Evolutionary conservation across 2,888 invertebrate species (phyloP).

Genomic region (Suillia variegata): DNA sequence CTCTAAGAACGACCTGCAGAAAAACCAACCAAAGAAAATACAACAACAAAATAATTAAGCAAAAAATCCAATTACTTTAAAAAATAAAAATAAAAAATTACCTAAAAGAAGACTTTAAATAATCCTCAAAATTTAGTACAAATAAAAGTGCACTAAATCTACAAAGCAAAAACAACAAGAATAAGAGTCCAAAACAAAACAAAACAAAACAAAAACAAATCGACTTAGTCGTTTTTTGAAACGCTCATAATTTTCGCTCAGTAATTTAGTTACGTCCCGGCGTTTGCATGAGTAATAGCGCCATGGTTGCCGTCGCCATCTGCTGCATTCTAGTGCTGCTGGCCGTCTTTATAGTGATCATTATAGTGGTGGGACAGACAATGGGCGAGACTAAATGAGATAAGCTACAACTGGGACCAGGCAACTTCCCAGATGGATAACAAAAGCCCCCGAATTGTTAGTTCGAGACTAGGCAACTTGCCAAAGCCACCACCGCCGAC

Average conservation of each 20-base stretch:
- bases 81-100: too few relatives aligned
- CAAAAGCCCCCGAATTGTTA: conserved; percentile 60
- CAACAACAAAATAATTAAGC: neutral
- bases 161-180: too few relatives aligned
- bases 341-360: conserved; percentile 81
- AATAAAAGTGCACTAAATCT: too few relatives aligned
- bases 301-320: conserved; percentile 82
- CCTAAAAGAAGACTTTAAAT: too few relatives aligned
- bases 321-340: conserved; percentile 81
- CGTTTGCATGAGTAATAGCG: conserved; percentile 60
- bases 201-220: too few relatives aligned
- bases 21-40: too few relatives aligned
- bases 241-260: conserved; percentile 23
- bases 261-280: conserved; percentile 29
- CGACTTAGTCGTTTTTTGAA: too few relatives aligned
- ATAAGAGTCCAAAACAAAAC: too few relatives aligned
- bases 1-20: too few relatives aligned
- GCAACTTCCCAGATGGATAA: conserved; percentile 63
- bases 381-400: conserved; percentile 69
- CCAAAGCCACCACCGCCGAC: conserved; percentile 24
- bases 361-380: conserved; percentile 80
- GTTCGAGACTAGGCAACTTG: conserved; percentile 34
- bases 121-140: too few relatives aligned
- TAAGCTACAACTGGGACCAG: conserved; percentile 62
- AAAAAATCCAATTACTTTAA: too few relatives aligned